Percentiles rank a stretch among this genome's conserved stretches.
These are phyloP conservation scores for Agapostemon virescens DNA, from an alignment of 2,888 invertebrate genomes.

Conservation along the genomic window DNA sequence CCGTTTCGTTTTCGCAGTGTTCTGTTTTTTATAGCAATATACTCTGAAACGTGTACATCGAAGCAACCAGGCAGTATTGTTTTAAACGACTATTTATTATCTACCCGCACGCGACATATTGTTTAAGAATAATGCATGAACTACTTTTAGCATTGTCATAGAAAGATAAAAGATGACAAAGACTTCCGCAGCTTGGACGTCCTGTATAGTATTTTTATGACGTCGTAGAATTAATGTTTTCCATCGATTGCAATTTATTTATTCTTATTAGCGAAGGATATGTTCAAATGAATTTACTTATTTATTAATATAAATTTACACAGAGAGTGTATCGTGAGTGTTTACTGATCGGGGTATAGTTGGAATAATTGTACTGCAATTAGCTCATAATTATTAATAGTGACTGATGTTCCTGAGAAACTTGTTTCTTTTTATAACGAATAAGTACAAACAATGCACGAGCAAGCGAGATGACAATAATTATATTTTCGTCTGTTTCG, in stretches of 20 bases:
- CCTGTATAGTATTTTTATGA: not conserved
- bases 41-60: not conserved
- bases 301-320: too few relatives aligned
- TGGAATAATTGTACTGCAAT: not conserved
- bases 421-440: not conserved
- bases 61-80: not conserved
- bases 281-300: not conserved
- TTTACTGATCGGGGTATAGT: too few relatives aligned
- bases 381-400: not conserved
- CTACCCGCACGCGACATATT: not conserved
- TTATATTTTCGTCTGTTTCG: not conserved
- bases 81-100: not conserved
- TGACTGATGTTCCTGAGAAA: constrained; percentile 28
- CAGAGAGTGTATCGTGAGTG: too few relatives aligned
- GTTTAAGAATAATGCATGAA: not conserved
- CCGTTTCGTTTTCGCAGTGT: not conserved
- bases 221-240: not conserved
- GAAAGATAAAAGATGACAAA: not conserved
- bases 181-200: not conserved
- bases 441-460: not conserved
- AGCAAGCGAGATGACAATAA: not conserved
- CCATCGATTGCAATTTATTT: not conserved
- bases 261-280: not conserved
- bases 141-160: not conserved
- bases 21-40: not conserved